Conservation (phyloP, 2,888 invertebrate species). For the Epistrophe eligans region DNA sequence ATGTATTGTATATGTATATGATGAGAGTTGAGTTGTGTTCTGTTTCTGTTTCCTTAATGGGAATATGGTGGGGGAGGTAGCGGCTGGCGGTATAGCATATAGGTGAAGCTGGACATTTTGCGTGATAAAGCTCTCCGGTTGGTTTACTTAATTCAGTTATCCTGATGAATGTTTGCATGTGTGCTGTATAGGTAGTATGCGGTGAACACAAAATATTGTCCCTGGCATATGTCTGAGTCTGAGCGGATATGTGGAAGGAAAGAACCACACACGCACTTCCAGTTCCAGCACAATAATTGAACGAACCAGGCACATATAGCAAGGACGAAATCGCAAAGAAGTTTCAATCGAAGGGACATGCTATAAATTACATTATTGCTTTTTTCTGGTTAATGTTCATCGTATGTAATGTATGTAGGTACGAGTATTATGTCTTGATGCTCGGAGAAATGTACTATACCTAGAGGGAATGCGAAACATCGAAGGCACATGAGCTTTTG, state of each 20-base stretch:
- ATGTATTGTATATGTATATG: too few species aligned
- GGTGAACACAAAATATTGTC: slow-evolving; percentile 30
- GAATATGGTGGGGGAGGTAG: background rate
- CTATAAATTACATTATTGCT: slow-evolving; percentile 69
- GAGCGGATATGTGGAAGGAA: background rate
- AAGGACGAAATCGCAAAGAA: slow-evolving; percentile 63
- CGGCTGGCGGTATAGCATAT: background rate
- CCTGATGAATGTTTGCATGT: slow-evolving; percentile 72
- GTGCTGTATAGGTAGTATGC: background rate
- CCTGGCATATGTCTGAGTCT: slow-evolving; percentile 39
- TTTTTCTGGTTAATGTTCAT: slow-evolving; percentile 32
- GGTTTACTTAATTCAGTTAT: slow-evolving; percentile 71
- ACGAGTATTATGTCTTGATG: slow-evolving; percentile 27
- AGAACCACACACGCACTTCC: slow-evolving; percentile 44
- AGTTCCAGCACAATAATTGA: background rate
- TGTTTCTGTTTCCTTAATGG: slow-evolving; percentile 22
- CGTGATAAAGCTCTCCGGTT: slow-evolving; percentile 68
- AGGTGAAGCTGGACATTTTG: slow-evolving; percentile 58
- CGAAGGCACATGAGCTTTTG: background rate
- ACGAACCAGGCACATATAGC: background rate
- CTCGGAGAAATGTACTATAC: background rate
- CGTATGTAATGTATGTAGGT: background rate
- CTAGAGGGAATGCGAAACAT: slow-evolving; percentile 7
- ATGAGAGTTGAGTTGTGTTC: slow-evolving; percentile 12
- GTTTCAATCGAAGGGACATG: slow-evolving; percentile 70